Percentiles rank a stretch among this genome's conserved stretches.
Evolutionary conservation across 2,113 vertebrate species (phyloP).

Genomic region (Hucho hucho): DNA sequence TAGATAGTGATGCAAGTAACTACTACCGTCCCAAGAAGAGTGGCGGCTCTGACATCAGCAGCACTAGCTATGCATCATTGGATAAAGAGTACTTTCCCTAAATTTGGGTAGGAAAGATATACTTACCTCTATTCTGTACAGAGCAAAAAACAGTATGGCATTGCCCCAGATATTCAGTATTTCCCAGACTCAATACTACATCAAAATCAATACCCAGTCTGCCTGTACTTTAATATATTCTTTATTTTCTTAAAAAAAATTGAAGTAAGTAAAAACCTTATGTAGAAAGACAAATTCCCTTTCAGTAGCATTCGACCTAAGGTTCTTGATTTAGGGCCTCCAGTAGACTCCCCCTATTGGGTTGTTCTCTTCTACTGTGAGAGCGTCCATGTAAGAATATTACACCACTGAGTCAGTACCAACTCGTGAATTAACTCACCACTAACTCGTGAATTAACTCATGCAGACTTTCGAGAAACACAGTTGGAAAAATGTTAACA

Average conservation of each 20-base stretch:
- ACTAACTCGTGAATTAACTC: not conserved
- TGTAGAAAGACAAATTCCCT: conserved; percentile 69
- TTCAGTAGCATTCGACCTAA: conserved; percentile 62
- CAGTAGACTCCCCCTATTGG: conserved; percentile 30
- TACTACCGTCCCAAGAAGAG: no score
- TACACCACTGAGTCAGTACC: not conserved
- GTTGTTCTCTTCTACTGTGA: conserved; percentile 30
- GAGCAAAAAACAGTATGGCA: no score
- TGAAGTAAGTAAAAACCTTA: conserved; percentile 70
- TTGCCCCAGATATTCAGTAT: no score
- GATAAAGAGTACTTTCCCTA: no score
- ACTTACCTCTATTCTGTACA: no score
- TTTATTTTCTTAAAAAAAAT: conserved; percentile 73
- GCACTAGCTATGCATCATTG: no score
- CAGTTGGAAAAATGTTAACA: conserved; percentile 28
- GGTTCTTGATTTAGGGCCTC: conserved; percentile 28
- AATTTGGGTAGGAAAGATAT: no score
- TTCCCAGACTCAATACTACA: not conserved
- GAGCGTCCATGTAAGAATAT: conserved; percentile 1
- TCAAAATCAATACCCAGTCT: not conserved
- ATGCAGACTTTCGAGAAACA: not conserved
- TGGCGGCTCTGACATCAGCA: no score
- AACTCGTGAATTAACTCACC: not conserved
- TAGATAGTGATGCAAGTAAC: no score
- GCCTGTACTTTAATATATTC: conserved; percentile 57